Evolutionary conservation across 2,888 invertebrate genomes (phyloP), one percentile per base, ranked within the genome.

Genomic region (Cosmopolites sordidus): DNA sequence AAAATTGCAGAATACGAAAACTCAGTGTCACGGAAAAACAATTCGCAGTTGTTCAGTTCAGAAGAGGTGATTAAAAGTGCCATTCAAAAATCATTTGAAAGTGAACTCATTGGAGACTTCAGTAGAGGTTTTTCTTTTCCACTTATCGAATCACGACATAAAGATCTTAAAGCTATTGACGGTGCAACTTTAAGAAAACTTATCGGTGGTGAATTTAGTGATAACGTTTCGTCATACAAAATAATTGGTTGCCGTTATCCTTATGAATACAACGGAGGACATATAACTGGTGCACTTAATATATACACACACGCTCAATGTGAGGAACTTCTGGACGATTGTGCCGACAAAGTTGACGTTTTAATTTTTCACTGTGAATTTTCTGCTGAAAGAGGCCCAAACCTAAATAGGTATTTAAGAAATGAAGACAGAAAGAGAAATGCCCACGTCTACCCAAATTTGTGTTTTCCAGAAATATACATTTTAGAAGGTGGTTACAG

Each of bases 331-430:
- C 45, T 58, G 18, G 47, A 58, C 14, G 39, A 54, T 45, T 22
- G n/a, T 16, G 12, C 29, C 17, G 47, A 43, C 1, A n/a, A n/a
- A n/a, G 48, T 49, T 1, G 22, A 16, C 9, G 46, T 58, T 27
- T 43, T 58, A 27, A 55, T 58, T 14, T 58, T 58, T 30, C 58
- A 58, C 18, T 58, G 58, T 18, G 58, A 58, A 50, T 58, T 54
- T 51, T 58, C 58, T 16, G 48, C 58, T 9, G 54, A 58, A 30
- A 41, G 58, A 39, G 54, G 58, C 9, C 58, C 58, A 47, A 58
- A 58, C 38, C 33, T 55, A 16, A 51, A 48, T 29, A 44, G 58
- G 12, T 16, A 54, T 39, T 37, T 58, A 17, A 44, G 58, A 16
- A 48, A 55, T 9, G 58, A 58, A 46, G 58, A 58, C 15, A 22